These are phyloP conservation scores for Lagopus muta DNA, from an alignment of 2,113 vertebrate species.

Conservation along the genomic window DNA sequence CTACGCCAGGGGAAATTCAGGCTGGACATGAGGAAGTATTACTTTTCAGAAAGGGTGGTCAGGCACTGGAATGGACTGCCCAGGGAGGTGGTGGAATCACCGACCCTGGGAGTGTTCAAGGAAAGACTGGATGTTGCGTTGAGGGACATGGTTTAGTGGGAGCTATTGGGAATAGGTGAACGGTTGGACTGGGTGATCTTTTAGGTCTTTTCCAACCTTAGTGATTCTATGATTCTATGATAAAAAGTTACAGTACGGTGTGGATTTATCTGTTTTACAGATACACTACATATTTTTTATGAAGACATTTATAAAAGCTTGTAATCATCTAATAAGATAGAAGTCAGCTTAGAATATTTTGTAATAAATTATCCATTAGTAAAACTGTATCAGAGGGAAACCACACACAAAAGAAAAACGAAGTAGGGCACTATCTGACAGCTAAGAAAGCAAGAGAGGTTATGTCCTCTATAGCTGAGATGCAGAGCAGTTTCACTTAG, in stretches of 20 bases:
- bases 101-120: too few species aligned
- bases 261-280: slow-evolving; percentile 27
- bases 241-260: neutral
- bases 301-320: slow-evolving; percentile 28
- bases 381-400: slow-evolving; percentile 8
- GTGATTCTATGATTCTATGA: too few species aligned
- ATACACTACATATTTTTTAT: slow-evolving; percentile 47
- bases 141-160: too few species aligned
- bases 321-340: slow-evolving; percentile 28
- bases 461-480: slow-evolving; percentile 43
- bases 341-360: slow-evolving; percentile 35
- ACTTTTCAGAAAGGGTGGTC: too few species aligned
- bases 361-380: slow-evolving; percentile 36
- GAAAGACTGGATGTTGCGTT: too few species aligned
- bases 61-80: too few species aligned
- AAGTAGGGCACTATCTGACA: slow-evolving; percentile 51
- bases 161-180: too few species aligned
- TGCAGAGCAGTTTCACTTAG: slow-evolving; percentile 71
- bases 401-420: slow-evolving; percentile 15
- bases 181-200: too few species aligned
- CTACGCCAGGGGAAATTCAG: too few species aligned
- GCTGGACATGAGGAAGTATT: too few species aligned
- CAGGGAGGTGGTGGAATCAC: too few species aligned
- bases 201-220: too few species aligned
- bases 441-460: slow-evolving; percentile 61